Evolutionary conservation across 1,140 invertebrate genomes (phyloP).

Genomic region (Drosophila kanapiae): DNA sequence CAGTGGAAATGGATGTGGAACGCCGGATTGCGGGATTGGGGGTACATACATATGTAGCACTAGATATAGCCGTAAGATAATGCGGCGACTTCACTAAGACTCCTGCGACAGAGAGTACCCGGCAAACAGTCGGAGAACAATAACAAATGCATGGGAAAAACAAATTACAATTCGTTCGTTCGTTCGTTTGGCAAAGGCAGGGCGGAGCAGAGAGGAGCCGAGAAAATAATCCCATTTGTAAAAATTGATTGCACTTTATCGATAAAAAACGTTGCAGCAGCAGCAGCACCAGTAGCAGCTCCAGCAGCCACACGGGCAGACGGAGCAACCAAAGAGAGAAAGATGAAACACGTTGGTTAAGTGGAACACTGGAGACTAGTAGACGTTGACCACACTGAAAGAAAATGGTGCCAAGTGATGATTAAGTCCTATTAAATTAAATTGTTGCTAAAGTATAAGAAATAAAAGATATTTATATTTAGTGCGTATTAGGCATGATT

Average conservation of each 20-base stretch:
- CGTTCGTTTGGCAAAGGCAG: conserved; percentile 24
- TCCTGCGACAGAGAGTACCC: conserved; percentile 41
- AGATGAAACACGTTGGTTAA: conserved; percentile 66
- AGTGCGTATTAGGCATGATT: neutral
- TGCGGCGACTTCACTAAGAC: conserved; percentile 81
- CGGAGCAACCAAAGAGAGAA: conserved; percentile 26
- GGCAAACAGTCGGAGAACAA: conserved; percentile 61
- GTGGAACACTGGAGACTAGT: conserved; percentile 47
- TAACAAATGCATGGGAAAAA: conserved; percentile 83
- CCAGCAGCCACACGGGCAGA: conserved; percentile 3
- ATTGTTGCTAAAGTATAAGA: neutral
- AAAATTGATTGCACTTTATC: conserved; percentile 83
- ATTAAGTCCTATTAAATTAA: neutral
- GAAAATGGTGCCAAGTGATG: conserved; percentile 1
- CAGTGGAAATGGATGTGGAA: conserved; percentile 9
- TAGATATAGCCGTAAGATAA: conserved; percentile 71
- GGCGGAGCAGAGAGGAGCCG: conserved; percentile 6
- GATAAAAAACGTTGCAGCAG: conserved; percentile 69
- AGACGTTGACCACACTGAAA: conserved; percentile 48
- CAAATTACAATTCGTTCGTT: conserved; percentile 79
- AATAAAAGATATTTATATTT: neutral
- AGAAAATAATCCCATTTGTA: conserved; percentile 83
- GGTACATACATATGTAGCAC: conserved; percentile 47
- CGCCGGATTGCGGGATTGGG: neutral
- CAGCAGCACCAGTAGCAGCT: conserved; percentile 6